A percentile compares a stretch with the other conserved stretches of the same genome.
Conservation (phyloP, 2,888 invertebrate species). For the Synanthedon formicaeformis region DNA sequence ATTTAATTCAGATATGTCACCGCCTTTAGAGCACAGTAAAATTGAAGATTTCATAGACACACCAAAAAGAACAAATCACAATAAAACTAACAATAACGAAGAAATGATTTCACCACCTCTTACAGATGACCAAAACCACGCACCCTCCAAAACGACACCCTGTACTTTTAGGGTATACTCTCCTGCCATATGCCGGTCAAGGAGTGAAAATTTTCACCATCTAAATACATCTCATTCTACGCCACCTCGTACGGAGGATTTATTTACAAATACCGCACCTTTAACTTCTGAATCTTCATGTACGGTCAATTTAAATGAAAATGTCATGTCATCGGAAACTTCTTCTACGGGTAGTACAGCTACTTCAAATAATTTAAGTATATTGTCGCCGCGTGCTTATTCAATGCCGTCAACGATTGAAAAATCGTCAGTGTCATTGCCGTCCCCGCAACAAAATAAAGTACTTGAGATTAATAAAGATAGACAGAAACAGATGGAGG, state of each 20-base stretch:
- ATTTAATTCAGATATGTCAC: neutral
- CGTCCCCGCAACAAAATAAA: conserved; percentile 64
- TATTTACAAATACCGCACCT: no score
- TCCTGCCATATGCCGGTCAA: conserved; percentile 58
- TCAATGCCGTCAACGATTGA: conserved; percentile 16
- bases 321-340: no score
- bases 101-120: neutral
- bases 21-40: neutral
- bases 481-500: conserved; percentile 83
- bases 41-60: neutral
- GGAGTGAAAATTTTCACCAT: conserved; percentile 49
- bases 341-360: no score
- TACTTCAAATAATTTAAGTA: conserved; percentile 24
- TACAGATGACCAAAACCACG: neutral
- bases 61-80: neutral
- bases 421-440: conserved; percentile 38
- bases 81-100: neutral
- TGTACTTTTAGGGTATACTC: conserved; percentile 42
- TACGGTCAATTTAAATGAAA: no score
- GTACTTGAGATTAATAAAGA: conserved; percentile 84
- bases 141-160: conserved; percentile 6
- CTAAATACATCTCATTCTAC: no score
- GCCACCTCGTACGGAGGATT: no score
- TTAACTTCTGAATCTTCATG: no score
- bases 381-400: conserved; percentile 30